phyloP scores from a whole-genome alignment of 2,888 invertebrate genomes.

The Abscondita cerata region DNA sequence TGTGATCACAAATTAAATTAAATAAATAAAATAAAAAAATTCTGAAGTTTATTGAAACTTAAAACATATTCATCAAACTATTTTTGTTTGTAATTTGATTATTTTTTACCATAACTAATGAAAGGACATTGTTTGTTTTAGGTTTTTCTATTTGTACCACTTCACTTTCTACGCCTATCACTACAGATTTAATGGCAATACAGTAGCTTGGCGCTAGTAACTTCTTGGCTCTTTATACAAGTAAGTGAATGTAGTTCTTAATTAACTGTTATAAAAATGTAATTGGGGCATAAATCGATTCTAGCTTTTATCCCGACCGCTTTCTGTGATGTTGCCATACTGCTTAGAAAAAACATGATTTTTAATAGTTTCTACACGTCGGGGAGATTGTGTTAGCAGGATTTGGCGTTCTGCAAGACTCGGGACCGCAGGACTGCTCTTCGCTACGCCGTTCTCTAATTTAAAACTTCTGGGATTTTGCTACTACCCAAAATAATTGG shows the following conservation, averaged over 20 bases:
- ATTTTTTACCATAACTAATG: no score
- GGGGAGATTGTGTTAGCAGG: constrained; percentile 41
- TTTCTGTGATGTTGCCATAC: constrained; percentile 26
- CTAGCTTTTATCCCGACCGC: neutral
- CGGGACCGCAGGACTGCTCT: constrained; percentile 23
- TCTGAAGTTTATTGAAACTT: no score
- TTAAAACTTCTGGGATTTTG: constrained; percentile 41
- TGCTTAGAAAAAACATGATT: constrained; percentile 43
- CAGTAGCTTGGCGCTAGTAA: constrained; percentile 92
- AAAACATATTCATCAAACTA: no score
- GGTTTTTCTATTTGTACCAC: constrained; percentile 99
- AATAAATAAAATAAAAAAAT: no score
- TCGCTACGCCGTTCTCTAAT: constrained; percentile 33
- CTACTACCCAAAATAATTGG: constrained; percentile 40
- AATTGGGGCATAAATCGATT: no score
- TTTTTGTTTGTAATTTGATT: no score
- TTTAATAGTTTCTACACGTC: constrained; percentile 46
- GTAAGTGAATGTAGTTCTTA: constrained; percentile 62
- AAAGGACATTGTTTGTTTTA: constrained; percentile 67
- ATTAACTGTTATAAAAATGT: neutral
- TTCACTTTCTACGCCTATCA: constrained; percentile 99
- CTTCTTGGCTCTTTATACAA: constrained; percentile 98
- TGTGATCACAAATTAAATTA: no score
- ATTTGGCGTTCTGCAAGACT: constrained; percentile 24
- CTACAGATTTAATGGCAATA: constrained; percentile 99